Evolutionary conservation across 2,888 invertebrate genomes (phyloP), one percentile per base, ranked within the genome.

Genomic region (Siphonodentalium dalli): DNA sequence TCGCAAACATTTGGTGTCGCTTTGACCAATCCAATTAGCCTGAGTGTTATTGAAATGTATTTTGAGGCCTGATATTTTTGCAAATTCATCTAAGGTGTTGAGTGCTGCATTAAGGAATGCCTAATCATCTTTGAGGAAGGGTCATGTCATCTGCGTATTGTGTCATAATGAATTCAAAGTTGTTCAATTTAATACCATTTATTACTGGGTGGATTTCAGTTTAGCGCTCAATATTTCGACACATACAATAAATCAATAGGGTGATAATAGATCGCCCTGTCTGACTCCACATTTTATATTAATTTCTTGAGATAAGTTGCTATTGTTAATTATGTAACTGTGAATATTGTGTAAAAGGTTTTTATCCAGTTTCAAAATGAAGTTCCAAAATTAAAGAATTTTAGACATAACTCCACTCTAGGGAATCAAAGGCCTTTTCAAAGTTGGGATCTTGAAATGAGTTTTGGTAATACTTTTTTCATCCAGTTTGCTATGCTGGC

Each of bases 361-460:
- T 35, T 40, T 5, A 51, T 15, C 55, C 52, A 56, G 11, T 11
- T 37, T 21, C 11, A 33, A 11, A 55, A 35, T 31, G 23, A 27
- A 5, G 23, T 33, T 8, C 43, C 54, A 53, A 53, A 47, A 15
- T 41, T 28, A 33, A 41, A 53, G 29, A 46, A 13, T 2, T 34
- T 9, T 18, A 46, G 15, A 33, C 29, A 34, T 20, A 40, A 40
- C 3, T 38, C 15, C 21, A 34, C n/a, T n/a, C 35, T 2, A 46
- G 40, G 11, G 53, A 47, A 26, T 52, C 50, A 27, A 49, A 49
- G 15, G 49, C 41, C 13, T 39, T 24, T 18, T 39, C 50, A 27
- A 37, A 43, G 38, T 39, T 44, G 51, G 13, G 31, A 35, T 35
- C 37, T 28, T 37, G 35, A 35, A 23, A 50, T 50, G 28, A 42